A percentile compares a stretch with the other conserved stretches of the same genome.
These are phyloP conservation scores for Prolemur simus DNA, from an alignment of 2,113 vertebrate species.

Conservation along the genomic window DNA sequence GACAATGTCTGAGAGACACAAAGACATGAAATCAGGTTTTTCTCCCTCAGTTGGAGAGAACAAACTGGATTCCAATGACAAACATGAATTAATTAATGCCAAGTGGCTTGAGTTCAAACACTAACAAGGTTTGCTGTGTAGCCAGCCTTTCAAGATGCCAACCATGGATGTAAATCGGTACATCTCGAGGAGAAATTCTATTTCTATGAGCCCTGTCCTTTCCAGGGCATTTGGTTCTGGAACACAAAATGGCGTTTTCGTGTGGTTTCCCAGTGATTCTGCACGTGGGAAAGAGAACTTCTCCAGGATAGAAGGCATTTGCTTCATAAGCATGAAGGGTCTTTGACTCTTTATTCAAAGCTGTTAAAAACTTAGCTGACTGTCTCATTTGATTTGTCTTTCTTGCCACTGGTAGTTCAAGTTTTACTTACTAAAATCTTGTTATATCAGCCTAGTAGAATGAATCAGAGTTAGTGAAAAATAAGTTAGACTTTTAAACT, in stretches of 20 bases:
- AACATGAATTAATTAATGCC: not conserved
- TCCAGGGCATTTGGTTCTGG: slow-evolving; percentile 13
- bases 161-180: not conserved
- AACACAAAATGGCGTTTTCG: not conserved
- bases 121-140: not conserved
- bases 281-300: not conserved
- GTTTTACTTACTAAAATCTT: slow-evolving; percentile 52
- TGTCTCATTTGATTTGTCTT: not conserved
- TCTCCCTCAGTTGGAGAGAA: not conserved
- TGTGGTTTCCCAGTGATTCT: not conserved
- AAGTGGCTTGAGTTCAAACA: not conserved
- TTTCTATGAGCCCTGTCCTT: not conserved
- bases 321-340: too few species aligned
- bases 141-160: not conserved
- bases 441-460: slow-evolving; percentile 7
- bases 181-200: not conserved
- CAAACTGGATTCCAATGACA: not conserved
- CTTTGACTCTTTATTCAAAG: slow-evolving; percentile 27
- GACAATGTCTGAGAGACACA: not conserved
- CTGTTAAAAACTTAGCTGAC: not conserved
- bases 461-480: slow-evolving; percentile 57
- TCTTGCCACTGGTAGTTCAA: slow-evolving; percentile 7
- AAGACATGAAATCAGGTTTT: not conserved
- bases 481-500: slow-evolving; percentile 43
- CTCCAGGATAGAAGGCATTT: not conserved